Base-by-base conservation (phyloP, 2,888 invertebrate genomes). In the Sminthurinus aureus region DNA sequence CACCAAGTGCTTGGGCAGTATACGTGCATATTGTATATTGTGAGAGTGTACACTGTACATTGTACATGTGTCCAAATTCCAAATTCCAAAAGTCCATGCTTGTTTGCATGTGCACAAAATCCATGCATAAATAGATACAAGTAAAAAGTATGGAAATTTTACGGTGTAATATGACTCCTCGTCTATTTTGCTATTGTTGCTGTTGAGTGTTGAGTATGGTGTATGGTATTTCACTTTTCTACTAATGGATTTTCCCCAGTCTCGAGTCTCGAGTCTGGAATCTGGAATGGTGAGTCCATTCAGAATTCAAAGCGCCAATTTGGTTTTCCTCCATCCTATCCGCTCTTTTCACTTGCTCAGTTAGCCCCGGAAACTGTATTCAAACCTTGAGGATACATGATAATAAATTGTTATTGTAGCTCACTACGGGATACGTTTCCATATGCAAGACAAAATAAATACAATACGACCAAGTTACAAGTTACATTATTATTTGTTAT, bases 401-500 rank as follows among this genome's bases (percentile, higher is more conserved):
- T 80, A 71, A 80, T 73, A 80, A 69, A 71, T 73, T 71, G 58
- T 80, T 71, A 80, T 71, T 50, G 69, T 79, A 38, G 26, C 75
- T 71, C 71, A 71, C 71, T 24, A 22, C 71, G 24, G 4, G 26
- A 22, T 13, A 20, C 26, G 4, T 24, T 24, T 24, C 24, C 26
- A 22, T 71, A 22, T 6, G n/a, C 67, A 12, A 58, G 58, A 58
- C 58, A n/a, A n/a, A n/a, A n/a, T n/a, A n/a, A n/a, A n/a, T n/a
- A n/a, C n/a, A n/a, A n/a, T n/a, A n/a, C n/a, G n/a, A n/a, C n/a
- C n/a, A n/a, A n/a, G n/a, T n/a, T n/a, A n/a, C n/a, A n/a, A n/a
- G n/a, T n/a, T 38, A 38, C 38, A 38, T 38, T 38, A 38, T 38
- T 38, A 38, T 38, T 38, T 38, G 38, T 38, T 38, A 38, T 38